Base-by-base conservation (phyloP, 2,888 invertebrate genomes). In the Athrips mouffetella region DNA sequence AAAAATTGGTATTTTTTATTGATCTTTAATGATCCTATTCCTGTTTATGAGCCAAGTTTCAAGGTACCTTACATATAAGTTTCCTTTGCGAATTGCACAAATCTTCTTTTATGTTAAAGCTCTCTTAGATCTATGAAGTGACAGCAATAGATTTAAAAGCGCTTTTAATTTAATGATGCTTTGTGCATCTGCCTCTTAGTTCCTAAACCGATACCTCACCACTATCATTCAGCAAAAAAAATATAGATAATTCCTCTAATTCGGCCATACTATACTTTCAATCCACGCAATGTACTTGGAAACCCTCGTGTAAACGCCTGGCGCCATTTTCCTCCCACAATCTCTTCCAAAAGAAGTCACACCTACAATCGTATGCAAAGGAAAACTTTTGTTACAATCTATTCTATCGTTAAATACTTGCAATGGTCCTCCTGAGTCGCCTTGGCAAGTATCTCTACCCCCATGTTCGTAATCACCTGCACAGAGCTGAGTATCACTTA, bases 301-400 rank as follows among this genome's bases (percentile, higher is more conserved):
- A 16, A 89, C 89, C 37, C 80, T 76, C 0, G 87, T 89, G 51
- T 90, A 90, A 0, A 90, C 87, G 3, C 89, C 89, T 1, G 90
- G 90, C 0, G 89, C 80, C 73, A 80, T 83, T 49, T 77, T 81
- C 39, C 86, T 77, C 0, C 89, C 90, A 55, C 90, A 90, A 54
- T 89, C 85, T 35, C 88, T 74, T 0, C 90, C 90, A 63, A 90
- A 89, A 0, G 90, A 89, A 0, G 90, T 90, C 27, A 90, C 79
- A 0, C 89, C 90, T 0, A 89, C 74, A 6, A 90, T 67, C 35
- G 69, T 80, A 47, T 87, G 85, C 2, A 89, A 57, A 7, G 88
- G 88, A 58, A 87, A 89, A 1, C 61, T 71, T 1, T 65, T 65
- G 0, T 72, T 40, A 57, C 88, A 88, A 42, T 88, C 85, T 0